These are phyloP conservation scores for Coracias cyanogaster DNA, from an alignment of 2,797 vertebrate species.

Conservation along the genomic window DNA sequence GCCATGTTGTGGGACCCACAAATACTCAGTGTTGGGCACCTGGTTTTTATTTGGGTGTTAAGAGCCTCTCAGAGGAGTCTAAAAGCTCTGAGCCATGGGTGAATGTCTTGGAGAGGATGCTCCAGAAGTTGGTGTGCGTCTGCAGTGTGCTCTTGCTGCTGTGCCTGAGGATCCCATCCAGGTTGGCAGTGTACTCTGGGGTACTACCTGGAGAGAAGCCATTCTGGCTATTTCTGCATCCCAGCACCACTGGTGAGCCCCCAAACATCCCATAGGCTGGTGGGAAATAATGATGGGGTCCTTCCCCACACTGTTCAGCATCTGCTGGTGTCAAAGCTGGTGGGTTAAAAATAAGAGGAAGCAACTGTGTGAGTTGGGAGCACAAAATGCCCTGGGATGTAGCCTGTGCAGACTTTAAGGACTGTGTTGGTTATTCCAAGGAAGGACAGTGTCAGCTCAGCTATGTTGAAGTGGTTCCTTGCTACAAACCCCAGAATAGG, in stretches of 20 bases:
- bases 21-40: not conserved
- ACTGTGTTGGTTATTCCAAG: not conserved
- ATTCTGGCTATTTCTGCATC: not conserved
- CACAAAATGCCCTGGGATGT: not conserved
- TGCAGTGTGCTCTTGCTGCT: not conserved
- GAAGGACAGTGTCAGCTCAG: not conserved
- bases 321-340: not conserved
- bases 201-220: not conserved
- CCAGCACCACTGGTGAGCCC: not conserved
- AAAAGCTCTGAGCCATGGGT: not conserved
- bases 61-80: not conserved
- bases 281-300: not conserved
- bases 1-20: not conserved
- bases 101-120: not conserved
- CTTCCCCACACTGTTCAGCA: not conserved
- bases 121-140: not conserved
- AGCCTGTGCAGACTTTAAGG: accelerated
- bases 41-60: not conserved
- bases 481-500: not conserved
- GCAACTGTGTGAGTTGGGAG: accelerated
- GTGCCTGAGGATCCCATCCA: not conserved
- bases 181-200: accelerated
- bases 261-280: too few species aligned
- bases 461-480: accelerated
- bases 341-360: not conserved